These are phyloP conservation scores for Drepana falcataria DNA, from an alignment of 2,888 invertebrate genomes.

Conservation along the genomic window DNA sequence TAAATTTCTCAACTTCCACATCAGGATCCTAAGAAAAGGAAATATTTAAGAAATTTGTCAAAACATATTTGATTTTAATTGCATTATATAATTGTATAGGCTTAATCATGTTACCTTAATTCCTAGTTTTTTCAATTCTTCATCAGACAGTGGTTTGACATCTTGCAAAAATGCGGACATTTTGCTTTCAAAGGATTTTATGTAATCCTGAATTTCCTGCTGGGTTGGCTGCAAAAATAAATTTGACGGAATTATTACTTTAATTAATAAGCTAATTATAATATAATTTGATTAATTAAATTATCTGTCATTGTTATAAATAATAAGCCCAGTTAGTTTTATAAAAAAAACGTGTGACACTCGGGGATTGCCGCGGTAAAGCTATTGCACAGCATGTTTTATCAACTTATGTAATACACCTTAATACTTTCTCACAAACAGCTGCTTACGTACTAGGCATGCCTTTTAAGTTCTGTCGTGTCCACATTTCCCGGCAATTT, in stretches of 20 bases:
- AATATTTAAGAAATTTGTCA: constrained; percentile 21
- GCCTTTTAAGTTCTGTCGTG: too few relatives aligned
- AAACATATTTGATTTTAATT: background rate
- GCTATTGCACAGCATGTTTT: too few relatives aligned
- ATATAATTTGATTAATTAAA: too few relatives aligned
- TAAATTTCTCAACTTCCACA: constrained; percentile 94
- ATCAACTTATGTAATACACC: too few relatives aligned
- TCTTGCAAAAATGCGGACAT: constrained; percentile 93
- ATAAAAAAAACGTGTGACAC: too few relatives aligned
- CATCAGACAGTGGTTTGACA: constrained; percentile 83
- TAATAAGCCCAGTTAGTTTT: too few relatives aligned
- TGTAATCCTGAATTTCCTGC: constrained; percentile 86
- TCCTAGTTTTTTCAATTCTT: constrained; percentile 90
- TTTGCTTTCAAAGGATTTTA: constrained; percentile 92
- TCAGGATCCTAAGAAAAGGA: constrained; percentile 73
- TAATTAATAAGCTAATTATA: background rate
- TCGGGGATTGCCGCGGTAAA: too few relatives aligned
- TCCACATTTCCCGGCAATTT: too few relatives aligned
- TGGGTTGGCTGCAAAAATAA: constrained; percentile 77
- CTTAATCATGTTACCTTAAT: constrained; percentile 81
- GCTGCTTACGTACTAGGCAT: too few relatives aligned
- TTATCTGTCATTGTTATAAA: too few relatives aligned
- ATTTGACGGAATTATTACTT: background rate
- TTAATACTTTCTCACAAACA: too few relatives aligned
- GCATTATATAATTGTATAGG: background rate